Base-by-base conservation (phyloP, 2,797 vertebrate species). In the Mallotus villosus region DNA sequence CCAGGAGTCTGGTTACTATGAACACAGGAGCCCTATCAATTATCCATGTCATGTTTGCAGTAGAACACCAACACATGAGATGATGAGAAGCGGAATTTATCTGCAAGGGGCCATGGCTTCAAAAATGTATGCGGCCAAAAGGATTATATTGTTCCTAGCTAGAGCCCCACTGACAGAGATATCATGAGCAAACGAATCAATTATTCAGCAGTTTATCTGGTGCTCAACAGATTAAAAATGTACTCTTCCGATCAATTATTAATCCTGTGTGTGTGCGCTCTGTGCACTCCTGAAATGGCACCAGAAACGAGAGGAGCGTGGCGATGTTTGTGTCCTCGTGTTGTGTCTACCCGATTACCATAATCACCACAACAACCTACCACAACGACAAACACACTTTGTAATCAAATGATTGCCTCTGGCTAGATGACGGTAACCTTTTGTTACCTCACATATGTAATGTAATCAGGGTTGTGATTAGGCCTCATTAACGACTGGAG, bases 401-500 rank as follows among this genome's bases (percentile, higher is more conserved):
- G 74, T 76, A 83, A 89, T 87, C 85, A 87, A 84, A 88, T 81
- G 82, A 88, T 88, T 84, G 81, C 81, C 70, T 82, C 60, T 19
- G 77, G 80, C 72, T n/a, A 76, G 85, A 90, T 87, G 77, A 67
- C 82, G 88, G 83, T 78, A 82, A 86, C 82, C 86, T 83, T 87
- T 87, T 86, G 84, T 90, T 84, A 83, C 86, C 72, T 66, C 75
- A 85, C 87, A 88, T 77, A 85, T 88, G 73, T 73, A 71, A 79
- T 76, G 77, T 74, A 84, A 81, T 79, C 79, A 81, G 51, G 76
- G 79, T 83, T 88, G 76, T 89, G 89, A 92, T 92, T 86, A 90
- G 82, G 71, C 82, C 82, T 83, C 84, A 91, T 93, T 91, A 87
- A 89, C 73, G 86, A 82, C 79, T 87, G 53, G 78, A 90, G 65